A percentile compares a stretch with the other conserved stretches of the same genome.
Conservation (phyloP, 2,113 vertebrate species). For the Halcyon senegalensis region DNA sequence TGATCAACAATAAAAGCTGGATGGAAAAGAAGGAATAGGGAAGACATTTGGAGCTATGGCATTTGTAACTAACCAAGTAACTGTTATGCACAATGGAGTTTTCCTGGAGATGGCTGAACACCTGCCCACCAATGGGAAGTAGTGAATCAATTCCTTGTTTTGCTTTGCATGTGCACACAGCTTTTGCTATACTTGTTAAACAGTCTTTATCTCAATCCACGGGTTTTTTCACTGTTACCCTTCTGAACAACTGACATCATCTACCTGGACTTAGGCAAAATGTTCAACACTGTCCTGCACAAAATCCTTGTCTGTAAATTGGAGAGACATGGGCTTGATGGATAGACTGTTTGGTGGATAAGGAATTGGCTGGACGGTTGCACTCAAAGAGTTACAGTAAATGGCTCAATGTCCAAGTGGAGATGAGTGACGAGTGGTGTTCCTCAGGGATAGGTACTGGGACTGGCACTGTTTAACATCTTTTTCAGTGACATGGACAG, state of each 20-base stretch:
- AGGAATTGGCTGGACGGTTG: too few relatives aligned
- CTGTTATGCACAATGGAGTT: neutral
- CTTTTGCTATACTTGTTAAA: neutral
- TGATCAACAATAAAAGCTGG: neutral
- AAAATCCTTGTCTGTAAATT: too few relatives aligned
- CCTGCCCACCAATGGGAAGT: neutral
- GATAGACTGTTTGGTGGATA: too few relatives aligned
- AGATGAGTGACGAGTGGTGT: too few relatives aligned
- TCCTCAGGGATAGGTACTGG: too few relatives aligned
- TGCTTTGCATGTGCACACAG: accelerated
- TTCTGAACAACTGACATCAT: neutral
- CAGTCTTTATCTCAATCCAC: neutral
- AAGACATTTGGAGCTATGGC: accelerated
- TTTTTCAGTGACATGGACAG: too few relatives aligned
- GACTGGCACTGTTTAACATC: too few relatives aligned
- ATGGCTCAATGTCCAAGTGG: too few relatives aligned
- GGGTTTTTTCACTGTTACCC: neutral
- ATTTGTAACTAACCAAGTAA: neutral
- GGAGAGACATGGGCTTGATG: too few relatives aligned
- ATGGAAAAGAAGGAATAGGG: neutral
- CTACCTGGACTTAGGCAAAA: too few relatives aligned
- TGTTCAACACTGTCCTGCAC: too few relatives aligned
- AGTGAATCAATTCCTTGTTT: neutral
- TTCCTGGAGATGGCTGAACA: neutral
- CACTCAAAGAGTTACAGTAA: too few relatives aligned